A percentile compares a stretch with the other conserved stretches of the same genome.
Conservation (phyloP, 2,888 invertebrate species). For the Drosophila macrospina region DNA sequence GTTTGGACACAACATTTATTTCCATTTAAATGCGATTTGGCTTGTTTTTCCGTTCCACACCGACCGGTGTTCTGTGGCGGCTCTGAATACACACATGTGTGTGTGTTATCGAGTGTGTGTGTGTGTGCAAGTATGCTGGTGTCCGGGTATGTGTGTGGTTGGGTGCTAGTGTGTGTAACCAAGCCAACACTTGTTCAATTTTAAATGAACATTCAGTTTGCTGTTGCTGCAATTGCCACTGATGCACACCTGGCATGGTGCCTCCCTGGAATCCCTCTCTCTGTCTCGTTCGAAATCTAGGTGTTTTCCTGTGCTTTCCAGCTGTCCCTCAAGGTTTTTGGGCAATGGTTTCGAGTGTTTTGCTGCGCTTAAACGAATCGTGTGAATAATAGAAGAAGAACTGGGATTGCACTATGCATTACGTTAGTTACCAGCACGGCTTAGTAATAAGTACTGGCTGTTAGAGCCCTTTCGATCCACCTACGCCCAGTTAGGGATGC, state of each 20-base stretch:
- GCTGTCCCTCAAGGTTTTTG: conserved; percentile 63
- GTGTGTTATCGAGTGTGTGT: no score
- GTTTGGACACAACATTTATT: conserved; percentile 81
- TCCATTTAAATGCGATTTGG: conserved; percentile 79
- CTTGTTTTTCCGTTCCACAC: conserved; percentile 47
- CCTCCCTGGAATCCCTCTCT: not conserved
- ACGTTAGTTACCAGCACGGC: conserved; percentile 66
- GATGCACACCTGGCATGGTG: conserved; percentile 14
- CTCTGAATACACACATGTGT: conserved; percentile 20
- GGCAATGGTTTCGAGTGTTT: conserved; percentile 56
- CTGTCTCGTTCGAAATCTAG: not conserved
- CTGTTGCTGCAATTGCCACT: conserved; percentile 46
- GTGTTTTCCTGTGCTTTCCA: conserved; percentile 5
- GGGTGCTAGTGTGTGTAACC: conserved; percentile 39
- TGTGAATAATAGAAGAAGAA: conserved; percentile 71
- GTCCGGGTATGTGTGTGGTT: conserved; percentile 16
- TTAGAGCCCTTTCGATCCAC: not conserved
- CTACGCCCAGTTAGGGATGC: not conserved
- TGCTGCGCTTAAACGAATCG: conserved; percentile 72
- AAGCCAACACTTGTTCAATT: conserved; percentile 71
- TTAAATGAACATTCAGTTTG: conserved; percentile 75
- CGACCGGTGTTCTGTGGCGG: conserved; percentile 39
- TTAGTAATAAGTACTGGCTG: conserved; percentile 31
- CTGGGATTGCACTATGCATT: conserved; percentile 52
- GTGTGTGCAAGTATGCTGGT: no score